Conservation (phyloP, 2,888 invertebrate genomes). For the Drosophila pseudotakahashii region DNA sequence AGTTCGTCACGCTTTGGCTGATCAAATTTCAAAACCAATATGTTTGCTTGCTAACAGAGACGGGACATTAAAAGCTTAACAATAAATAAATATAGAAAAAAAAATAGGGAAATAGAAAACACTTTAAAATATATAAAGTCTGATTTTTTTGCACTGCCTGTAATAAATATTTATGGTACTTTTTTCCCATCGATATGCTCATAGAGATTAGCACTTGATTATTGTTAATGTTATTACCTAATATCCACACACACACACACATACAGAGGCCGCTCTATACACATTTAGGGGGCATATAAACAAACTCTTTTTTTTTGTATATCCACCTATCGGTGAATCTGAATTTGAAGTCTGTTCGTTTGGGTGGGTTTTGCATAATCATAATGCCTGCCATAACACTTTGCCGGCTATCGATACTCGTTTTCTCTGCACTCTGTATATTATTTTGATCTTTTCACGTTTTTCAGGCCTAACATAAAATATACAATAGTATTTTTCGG, state of each 20-base stretch:
- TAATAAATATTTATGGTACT: neutral
- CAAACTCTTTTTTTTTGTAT: neutral
- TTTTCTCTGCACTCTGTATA: constrained; percentile 12
- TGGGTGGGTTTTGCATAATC: constrained; percentile 68
- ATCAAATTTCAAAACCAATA: neutral
- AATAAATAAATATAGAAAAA: too few relatives aligned
- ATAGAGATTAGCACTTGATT: constrained; percentile 4
- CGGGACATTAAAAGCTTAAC: neutral
- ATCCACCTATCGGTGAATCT: constrained; percentile 11
- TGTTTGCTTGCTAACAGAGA: neutral
- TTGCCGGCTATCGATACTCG: neutral
- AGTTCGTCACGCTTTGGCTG: neutral
- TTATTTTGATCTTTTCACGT: constrained; percentile 42
- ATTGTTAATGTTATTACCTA: constrained; percentile 8
- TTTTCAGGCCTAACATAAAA: constrained; percentile 22
- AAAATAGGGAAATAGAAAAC: neutral
- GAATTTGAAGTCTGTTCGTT: constrained; percentile 26
- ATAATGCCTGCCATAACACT: constrained; percentile 26
- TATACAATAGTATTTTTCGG: constrained; percentile 15
- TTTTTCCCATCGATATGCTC: neutral
- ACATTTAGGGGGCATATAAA: constrained; percentile 10
- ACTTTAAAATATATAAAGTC: too few relatives aligned
- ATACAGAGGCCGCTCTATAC: constrained; percentile 11
- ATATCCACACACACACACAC: constrained; percentile 7
- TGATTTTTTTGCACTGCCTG: too few relatives aligned